A percentile compares a stretch with the other conserved stretches of the same genome.
phyloP scores from a whole-genome alignment of 2,113 vertebrate species.

The Cyanoderma ruficeps region DNA sequence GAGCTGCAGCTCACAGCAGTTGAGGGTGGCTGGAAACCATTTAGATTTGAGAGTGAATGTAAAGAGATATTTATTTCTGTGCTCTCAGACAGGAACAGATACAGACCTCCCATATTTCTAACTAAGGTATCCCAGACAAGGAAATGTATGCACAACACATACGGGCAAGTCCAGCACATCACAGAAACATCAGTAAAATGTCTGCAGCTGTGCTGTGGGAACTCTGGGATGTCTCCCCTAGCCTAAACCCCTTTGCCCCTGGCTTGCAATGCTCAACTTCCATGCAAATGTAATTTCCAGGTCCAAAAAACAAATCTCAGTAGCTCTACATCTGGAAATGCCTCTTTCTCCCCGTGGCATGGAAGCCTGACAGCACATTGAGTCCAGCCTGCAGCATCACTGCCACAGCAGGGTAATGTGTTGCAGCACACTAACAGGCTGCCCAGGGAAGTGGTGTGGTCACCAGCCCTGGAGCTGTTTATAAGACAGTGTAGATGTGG shows the following conservation, averaged over 20 bases:
- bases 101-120: background rate
- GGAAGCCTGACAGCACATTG: rapidly evolving
- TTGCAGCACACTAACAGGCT: background rate
- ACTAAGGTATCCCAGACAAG: background rate
- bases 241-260: background rate
- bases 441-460: background rate
- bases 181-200: background rate
- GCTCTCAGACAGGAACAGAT: rapidly evolving
- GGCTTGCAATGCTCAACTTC: background rate
- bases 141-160: background rate
- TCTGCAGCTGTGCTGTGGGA: background rate
- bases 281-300: background rate
- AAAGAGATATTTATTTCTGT: background rate
- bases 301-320: background rate
- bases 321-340: background rate
- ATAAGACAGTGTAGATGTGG: background rate
- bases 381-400: rapidly evolving
- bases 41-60: background rate
- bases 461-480: background rate
- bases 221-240: background rate
- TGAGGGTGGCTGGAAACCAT: background rate
- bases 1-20: background rate
- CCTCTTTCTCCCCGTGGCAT: rapidly evolving
- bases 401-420: rapidly evolving
- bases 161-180: background rate